Base-by-base conservation (phyloP, 2,888 invertebrate genomes). In the Fragum fragum region DNA sequence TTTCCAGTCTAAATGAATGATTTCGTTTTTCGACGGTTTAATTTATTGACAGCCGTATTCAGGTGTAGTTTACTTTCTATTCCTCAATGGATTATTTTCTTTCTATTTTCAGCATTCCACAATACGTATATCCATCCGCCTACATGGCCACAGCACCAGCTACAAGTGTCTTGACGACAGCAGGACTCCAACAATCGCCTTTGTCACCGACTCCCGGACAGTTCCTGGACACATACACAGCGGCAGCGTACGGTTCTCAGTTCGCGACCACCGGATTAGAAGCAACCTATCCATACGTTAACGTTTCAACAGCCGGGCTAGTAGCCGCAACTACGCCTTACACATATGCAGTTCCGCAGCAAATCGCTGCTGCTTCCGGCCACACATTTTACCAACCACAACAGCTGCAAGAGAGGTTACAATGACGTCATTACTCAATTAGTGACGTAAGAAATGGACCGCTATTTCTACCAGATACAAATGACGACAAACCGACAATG, bases 331-430 rank as follows among this genome's bases (percentile, higher is more conserved):
- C 89, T 11, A 83, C 89, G 36, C 91, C 90, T 23, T 92, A 91
- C 82, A 91, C 92, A 1, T 92, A 91, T 79, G 89, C 86, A 66
- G 80, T 91, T 59, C 91, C 91, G 16, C 91, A 90, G 77, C 91
- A 90, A 61, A 85, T 91, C 16, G 89, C 91, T 9, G 88, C 90
- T 23, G 89, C 89, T 55, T 83, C 89, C 21, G 86, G 87, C 28
- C 89, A 89, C 73, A 89, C 90, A 42, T 88, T 90, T 57, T 91
- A 88, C 83, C 92, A 92, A 72, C 88, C 92, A 32, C 91, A 90
- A 79, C 92, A 91, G 78, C 87, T 92, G 6, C 92, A 91, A 79
- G 92, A 92, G 61, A 79, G 92, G 28, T 89, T 92, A 89, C 90
- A 92, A 88, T 91, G 89, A 87, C 71, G 71, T 66, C 42, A 66